Evolutionary conservation across 1,140 invertebrate species (phyloP), one percentile per base, ranked within the genome.

Genomic region (Camponotus vicinus): DNA sequence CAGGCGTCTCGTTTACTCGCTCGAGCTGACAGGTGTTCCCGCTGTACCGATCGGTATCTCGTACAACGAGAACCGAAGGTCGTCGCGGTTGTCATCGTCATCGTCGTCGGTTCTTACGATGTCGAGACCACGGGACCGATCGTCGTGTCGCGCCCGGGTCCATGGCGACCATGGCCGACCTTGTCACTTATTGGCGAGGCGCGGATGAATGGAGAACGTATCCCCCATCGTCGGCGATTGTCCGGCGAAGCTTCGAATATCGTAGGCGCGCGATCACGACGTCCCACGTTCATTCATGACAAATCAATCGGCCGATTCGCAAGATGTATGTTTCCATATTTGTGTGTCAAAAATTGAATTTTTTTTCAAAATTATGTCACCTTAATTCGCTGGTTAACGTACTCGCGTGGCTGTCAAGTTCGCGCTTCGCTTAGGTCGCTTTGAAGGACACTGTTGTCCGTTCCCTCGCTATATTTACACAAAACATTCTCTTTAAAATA

Each of bases 21-120:
- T 21, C 82, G 79, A 77, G 71, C 73, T 85, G 82, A 85, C 82
- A 85, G 82, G 82, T 85, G 82, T 85, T 85, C 15, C 42, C 42
- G 42, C 42, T 45, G 42, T 11, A 40, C 27, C 13, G 55, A 5
- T 6, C 55, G 40, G 45, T 2, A 27, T 27, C 6, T 6, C 37
- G 18, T 40, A n/a, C 45, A 18, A 4, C 70, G 57, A 18, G 27
- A n/a, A 57, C 64, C 70, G 59, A 70, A 77, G 64, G 79, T 87
- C 71, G 57, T 82, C 76, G 85, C 21, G n/a, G 40, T 57, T 34
- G 34, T 37, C 76, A 18, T 40, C 9, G 37, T 71, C 69, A n/a
- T 40, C 13, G n/a, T 40, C 52, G 27, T 9, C 42, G 69, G 57
- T 3, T 27, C 9, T 11, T 15, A 9, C 11, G 57, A 21, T 27